These are phyloP conservation scores for Haliaeetus leucogaster DNA, from an alignment of 2,113 vertebrate species.

Conservation along the genomic window DNA sequence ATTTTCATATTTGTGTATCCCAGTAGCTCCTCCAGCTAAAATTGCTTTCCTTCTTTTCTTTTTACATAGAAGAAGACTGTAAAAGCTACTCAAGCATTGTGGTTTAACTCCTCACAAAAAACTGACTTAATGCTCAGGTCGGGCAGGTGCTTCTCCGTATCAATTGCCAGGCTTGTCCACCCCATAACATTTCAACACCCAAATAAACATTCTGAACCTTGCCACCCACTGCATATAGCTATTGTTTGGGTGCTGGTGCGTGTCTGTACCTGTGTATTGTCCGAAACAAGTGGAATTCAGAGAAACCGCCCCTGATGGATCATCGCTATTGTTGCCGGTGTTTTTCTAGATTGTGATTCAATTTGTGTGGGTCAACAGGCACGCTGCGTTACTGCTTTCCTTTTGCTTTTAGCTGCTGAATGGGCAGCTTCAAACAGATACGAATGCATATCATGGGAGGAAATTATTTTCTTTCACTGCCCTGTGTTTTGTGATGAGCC, in stretches of 20 bases:
- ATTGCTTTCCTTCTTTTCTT: neutral
- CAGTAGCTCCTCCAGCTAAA: neutral
- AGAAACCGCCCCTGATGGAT: neutral
- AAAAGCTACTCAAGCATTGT: neutral
- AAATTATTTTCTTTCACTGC: conserved; percentile 51
- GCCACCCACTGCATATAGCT: neutral
- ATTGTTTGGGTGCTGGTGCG: neutral
- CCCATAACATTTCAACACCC: neutral
- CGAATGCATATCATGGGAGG: conserved; percentile 50
- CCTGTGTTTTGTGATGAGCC: conserved; percentile 26
- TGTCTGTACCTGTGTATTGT: conserved; percentile 52
- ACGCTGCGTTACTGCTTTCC: conserved; percentile 72
- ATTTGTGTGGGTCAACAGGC: conserved; percentile 67
- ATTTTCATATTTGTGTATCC: neutral
- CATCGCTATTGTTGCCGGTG: conserved; percentile 64
- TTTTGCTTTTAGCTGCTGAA: conserved; percentile 70
- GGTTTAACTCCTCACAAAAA: neutral
- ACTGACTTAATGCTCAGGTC: neutral
- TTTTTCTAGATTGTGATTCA: conserved; percentile 78
- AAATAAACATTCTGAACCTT: neutral
- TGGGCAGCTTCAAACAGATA: conserved; percentile 61
- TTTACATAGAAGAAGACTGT: neutral
- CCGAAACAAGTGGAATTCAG: neutral
- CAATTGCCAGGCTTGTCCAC: neutral
- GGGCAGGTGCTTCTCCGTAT: neutral